Evolutionary conservation across 1,140 invertebrate genomes (phyloP).

Genomic region (Microplitis demolitor): DNA sequence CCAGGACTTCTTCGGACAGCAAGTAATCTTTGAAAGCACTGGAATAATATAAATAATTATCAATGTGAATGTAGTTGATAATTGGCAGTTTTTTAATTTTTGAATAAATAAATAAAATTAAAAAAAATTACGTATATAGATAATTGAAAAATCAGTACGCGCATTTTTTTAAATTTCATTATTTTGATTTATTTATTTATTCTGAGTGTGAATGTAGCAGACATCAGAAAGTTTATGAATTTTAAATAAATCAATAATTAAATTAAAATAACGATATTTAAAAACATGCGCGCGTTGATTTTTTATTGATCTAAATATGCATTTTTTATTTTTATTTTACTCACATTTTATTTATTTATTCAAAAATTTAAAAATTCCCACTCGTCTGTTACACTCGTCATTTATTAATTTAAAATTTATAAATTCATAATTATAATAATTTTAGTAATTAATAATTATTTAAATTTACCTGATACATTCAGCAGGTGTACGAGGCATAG

Average conservation of each 20-base stretch:
- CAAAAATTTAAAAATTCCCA: no score
- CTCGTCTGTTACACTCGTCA: not conserved
- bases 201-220: not conserved
- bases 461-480: constrained; percentile 66
- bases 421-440: not conserved
- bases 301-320: no score
- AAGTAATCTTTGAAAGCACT: constrained; percentile 71
- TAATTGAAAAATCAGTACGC: no score
- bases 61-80: not conserved
- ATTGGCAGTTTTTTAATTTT: no score
- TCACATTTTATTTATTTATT: no score
- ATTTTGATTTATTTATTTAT: not conserved
- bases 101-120: no score
- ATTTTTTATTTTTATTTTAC: no score
- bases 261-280: constrained; percentile 12
- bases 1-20: constrained; percentile 68
- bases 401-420: constrained; percentile 14
- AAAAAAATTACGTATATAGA: no score
- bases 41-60: constrained; percentile 38
- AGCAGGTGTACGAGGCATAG: constrained; percentile 74
- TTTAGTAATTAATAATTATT: not conserved
- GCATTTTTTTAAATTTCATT: no score
- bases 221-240: not conserved
- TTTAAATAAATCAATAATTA: not conserved
- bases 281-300: no score